Base-by-base conservation (phyloP, 1,140 invertebrate genomes). In the Drosophila sulfurigaster region DNA sequence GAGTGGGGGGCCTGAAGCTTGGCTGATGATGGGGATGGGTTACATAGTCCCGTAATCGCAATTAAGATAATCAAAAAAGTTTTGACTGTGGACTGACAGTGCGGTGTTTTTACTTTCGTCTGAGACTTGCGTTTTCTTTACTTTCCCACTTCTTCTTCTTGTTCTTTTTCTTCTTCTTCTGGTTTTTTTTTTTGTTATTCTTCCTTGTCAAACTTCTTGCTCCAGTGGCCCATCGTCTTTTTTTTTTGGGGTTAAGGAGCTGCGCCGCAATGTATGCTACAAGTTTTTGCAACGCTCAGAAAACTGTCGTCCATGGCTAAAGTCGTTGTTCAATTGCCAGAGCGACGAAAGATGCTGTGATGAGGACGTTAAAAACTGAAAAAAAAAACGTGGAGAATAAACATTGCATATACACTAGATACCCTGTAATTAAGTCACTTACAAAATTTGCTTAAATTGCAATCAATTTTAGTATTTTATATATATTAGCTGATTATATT, bases 51-150 rank as follows among this genome's bases (percentile, higher is more conserved):
- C 63, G 78, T 89, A 89, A 89, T 89, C 85, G 85, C 85, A 89
- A 89, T 89, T 89, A 89, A 89, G 85, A 89, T 89, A 89, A 89
- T 89, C 85, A 89, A 89, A 89, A 87, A 89, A 89, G 85, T 89
- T 89, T 89, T 89, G 85, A 89, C 85, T 90, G 78, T 76, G 69
- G 80, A 81, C 85, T 85, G 85, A 73, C 85, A 78, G 75, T 73
- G 65, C 49, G 69, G 38, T 67, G 86, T 81, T 88, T 88, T 75
- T 88, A 87, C 83, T 87, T 87, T 87, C 77, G 67, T 80, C 56
- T 64, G 43, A 46, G 59, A 78, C 76, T 67, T 68, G 28, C 45
- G 32, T 8, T 66, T 67, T 64, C 52, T 71, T 79, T 75, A 58
- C n/a, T 15, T 25, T 52, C 35, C 15, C 45, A 52, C 4, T 16